These are phyloP conservation scores for Ceratosolen solmsi DNA, from an alignment of 1,140 invertebrate species.

Conservation along the genomic window DNA sequence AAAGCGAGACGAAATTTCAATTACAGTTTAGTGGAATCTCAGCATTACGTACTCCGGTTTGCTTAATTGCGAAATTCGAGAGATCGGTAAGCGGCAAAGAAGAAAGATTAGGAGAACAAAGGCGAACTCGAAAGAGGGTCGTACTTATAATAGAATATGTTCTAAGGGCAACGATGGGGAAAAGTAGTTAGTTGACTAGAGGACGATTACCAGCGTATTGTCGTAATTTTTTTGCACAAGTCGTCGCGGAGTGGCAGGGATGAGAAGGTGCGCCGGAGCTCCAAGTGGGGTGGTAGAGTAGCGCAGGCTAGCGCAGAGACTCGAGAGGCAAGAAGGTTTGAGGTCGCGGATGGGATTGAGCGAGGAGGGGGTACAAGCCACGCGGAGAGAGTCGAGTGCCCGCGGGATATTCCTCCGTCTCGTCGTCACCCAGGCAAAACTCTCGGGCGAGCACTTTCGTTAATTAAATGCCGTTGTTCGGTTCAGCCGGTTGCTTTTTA, in stretches of 20 bases:
- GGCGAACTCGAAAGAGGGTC: background rate
- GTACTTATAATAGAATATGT: constrained; percentile 15
- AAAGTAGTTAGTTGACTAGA: no score
- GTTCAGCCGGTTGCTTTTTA: constrained; percentile 67
- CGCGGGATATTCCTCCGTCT: constrained; percentile 36
- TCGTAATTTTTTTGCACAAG: constrained; percentile 28
- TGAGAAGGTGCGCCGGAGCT: no score
- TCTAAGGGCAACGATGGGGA: constrained; percentile 14
- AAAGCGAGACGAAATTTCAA: no score
- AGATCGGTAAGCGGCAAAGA: no score
- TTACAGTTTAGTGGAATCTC: no score
- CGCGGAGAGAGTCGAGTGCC: constrained; percentile 42
- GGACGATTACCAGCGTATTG: constrained; percentile 30
- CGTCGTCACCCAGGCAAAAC: constrained; percentile 56
- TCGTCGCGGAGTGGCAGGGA: no score
- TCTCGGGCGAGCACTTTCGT: constrained; percentile 68
- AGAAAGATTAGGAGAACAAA: background rate
- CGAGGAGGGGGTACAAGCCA: constrained; percentile 47
- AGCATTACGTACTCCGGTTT: background rate
- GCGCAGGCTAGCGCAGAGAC: background rate
- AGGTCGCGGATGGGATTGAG: background rate
- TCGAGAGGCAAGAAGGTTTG: constrained; percentile 6
- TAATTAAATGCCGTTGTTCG: constrained; percentile 72
- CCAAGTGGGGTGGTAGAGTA: background rate
- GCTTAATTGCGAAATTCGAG: background rate